Evolutionary conservation across 2,888 invertebrate species (phyloP), one percentile per base, ranked within the genome.

Genomic region (Xiphydria camelus): DNA sequence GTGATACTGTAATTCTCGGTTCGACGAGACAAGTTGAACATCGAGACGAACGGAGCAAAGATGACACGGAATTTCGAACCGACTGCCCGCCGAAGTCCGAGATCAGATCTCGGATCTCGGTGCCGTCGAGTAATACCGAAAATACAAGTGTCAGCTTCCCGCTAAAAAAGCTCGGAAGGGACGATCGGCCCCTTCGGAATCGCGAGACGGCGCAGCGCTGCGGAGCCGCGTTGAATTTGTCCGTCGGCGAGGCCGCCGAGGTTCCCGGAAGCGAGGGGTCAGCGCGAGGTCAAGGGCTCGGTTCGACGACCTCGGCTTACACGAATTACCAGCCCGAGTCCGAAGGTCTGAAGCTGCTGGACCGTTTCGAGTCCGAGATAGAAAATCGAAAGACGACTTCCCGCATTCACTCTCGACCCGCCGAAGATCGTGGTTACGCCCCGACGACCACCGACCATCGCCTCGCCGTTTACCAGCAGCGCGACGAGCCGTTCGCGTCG

Each of bases 351-450:
- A 32, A 26, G 9, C 26, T 46, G 32, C 39, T 44, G 31, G 49
- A 49, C 10, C 38, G 26, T 6, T 48, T 49, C 15, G 47, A 53
- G 23, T 26, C 41, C 9, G 41, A 39, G 10, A 53, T 53, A 22
- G 53, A 52, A 22, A 49, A 49, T 10, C 52, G 36, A 20, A 50
- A 41, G 18, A 38, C 29, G 15, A 34, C 6, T 9, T 34, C 34
- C 18, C 10, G 18, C 15, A 4, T 9, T 17, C 18, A n/a, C 5
- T 34, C 34, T 5, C 29, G 15, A 29, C 15, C 12, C 6, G 15
- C 9, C 4, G 15, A 29, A 14, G 12, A 10, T 15, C n/a, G n/a
- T n/a, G n/a, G n/a, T n/a, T 29, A 1, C 29, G 9, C 15, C 6
- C 4, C 29, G 6, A 14, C 29, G 12, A 12, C 12, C 7, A 12